Evolutionary conservation across 1,140 invertebrate genomes (phyloP).

Genomic region (Batillaria attramentaria): DNA sequence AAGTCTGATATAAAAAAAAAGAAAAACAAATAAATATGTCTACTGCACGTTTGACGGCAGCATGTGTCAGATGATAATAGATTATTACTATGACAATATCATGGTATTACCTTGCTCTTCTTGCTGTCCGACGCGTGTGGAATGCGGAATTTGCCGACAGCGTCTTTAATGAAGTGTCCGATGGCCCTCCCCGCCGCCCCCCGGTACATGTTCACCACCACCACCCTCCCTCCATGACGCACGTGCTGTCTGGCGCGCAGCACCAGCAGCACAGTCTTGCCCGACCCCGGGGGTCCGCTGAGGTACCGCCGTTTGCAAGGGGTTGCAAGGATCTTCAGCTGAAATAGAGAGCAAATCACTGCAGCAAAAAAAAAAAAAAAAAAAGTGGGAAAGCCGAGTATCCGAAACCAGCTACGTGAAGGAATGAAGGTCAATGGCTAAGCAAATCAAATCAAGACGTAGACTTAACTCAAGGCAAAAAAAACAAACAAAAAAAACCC

Average conservation of each 20-base stretch:
- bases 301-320: constrained; percentile 33
- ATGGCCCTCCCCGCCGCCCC: constrained; percentile 37
- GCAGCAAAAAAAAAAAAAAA: background rate
- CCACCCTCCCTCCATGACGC: constrained; percentile 25
- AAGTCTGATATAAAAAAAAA: no score
- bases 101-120: constrained; percentile 20
- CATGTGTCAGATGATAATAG: no score
- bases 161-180: constrained; percentile 28
- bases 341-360: background rate
- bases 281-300: constrained; percentile 41
- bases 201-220: constrained; percentile 44
- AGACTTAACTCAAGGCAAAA: background rate
- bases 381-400: background rate
- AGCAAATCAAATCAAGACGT: background rate
- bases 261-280: constrained; percentile 38
- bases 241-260: constrained; percentile 36
- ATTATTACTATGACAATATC: no score
- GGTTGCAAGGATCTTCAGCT: constrained; percentile 7
- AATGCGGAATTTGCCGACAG: constrained; percentile 9
- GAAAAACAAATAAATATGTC: no score
- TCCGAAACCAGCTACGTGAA: background rate
- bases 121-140: background rate
- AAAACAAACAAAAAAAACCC: no score
- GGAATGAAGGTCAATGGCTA: background rate
- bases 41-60: no score